These are phyloP conservation scores for Mizuhopecten yessoensis DNA, from an alignment of 1,140 invertebrate species.

Conservation along the genomic window DNA sequence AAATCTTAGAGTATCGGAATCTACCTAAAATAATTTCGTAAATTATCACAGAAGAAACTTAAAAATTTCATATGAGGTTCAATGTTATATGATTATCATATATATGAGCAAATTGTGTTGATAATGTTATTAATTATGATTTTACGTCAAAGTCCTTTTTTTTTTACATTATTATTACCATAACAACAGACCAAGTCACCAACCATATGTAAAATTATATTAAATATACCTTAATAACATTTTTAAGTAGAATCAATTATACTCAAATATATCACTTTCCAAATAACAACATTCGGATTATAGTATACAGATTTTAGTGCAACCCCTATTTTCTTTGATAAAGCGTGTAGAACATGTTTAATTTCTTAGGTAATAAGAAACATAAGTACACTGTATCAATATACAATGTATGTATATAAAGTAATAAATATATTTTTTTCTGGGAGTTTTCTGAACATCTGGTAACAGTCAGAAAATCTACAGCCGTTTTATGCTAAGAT, in stretches of 20 bases:
- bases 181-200: neutral
- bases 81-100: too few relatives aligned
- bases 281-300: neutral
- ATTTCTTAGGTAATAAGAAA: neutral
- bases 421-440: neutral
- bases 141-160: too few relatives aligned
- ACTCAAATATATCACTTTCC: neutral
- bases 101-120: too few relatives aligned
- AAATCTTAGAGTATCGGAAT: too few relatives aligned
- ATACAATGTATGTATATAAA: neutral
- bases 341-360: neutral
- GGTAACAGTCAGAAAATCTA: neutral
- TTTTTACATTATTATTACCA: neutral
- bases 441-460: neutral
- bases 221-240: neutral
- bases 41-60: too few relatives aligned
- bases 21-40: too few relatives aligned
- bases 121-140: too few relatives aligned
- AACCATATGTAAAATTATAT: neutral
- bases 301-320: neutral
- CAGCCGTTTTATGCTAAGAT: neutral
- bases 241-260: neutral
- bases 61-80: too few relatives aligned
- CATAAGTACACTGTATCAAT: neutral
- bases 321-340: conserved; percentile 16